Conservation (phyloP, 2,888 invertebrate species). For the Gari tellinella region DNA sequence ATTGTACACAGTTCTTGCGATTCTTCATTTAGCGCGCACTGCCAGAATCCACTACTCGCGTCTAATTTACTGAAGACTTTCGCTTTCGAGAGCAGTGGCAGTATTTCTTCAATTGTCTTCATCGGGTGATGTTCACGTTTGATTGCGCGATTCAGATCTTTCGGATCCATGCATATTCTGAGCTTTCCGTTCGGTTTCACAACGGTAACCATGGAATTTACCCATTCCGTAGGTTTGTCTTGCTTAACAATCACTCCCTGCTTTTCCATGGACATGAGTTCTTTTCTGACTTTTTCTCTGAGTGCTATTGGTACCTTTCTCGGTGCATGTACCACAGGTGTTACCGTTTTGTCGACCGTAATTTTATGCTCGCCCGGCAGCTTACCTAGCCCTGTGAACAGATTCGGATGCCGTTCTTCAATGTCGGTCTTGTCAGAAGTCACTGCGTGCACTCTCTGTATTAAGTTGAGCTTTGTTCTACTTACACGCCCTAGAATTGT, state of each 20-base stretch:
- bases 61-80: conserved; percentile 51
- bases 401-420: conserved; percentile 9
- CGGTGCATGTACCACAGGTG: conserved; percentile 31
- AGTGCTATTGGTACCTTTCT: conserved; percentile 36
- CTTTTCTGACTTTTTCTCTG: conserved; percentile 34
- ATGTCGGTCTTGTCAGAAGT: conserved; percentile 10
- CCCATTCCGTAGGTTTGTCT: conserved; percentile 40
- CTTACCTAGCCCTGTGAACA: conserved; percentile 34
- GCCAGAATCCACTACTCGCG: conserved; percentile 48
- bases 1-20: conserved; percentile 45
- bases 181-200: conserved; percentile 43
- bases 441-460: conserved; percentile 17
- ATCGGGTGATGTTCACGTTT: conserved; percentile 53
- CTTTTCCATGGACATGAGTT: conserved; percentile 42
- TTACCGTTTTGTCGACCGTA: conserved; percentile 14
- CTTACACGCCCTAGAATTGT: conserved; percentile 20
- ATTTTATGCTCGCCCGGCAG: conserved; percentile 35
- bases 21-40: conserved; percentile 32
- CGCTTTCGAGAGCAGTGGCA: conserved; percentile 33
- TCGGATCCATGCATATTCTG: conserved; percentile 50
- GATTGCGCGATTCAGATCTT: conserved; percentile 50
- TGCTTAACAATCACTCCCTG: conserved; percentile 47
- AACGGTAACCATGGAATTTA: conserved; percentile 49
- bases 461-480: conserved; percentile 11
- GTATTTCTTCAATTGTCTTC: conserved; percentile 56